A percentile compares a stretch with the other conserved stretches of the same genome.
Evolutionary conservation across 1,140 invertebrate species (phyloP).

Genomic region (Ips nitidus): DNA sequence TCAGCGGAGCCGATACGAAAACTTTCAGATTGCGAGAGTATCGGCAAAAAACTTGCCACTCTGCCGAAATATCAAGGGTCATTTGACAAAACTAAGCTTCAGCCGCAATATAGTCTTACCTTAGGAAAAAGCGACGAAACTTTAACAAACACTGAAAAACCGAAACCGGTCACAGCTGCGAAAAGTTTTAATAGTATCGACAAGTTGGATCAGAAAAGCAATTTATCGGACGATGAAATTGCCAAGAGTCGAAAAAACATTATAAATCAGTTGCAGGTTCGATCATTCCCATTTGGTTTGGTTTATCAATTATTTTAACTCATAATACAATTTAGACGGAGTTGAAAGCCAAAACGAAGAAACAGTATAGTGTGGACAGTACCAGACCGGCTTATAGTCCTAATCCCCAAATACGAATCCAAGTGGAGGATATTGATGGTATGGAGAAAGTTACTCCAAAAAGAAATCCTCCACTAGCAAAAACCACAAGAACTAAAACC

Average conservation of each 20-base stretch:
- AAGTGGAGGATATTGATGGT: constrained; percentile 49
- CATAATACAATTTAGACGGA: constrained; percentile 11
- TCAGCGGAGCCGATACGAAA: constrained; percentile 46
- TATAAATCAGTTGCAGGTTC: constrained; percentile 45
- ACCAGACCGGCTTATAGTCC: constrained; percentile 37
- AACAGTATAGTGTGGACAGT: constrained; percentile 34
- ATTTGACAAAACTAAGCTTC: constrained; percentile 45
- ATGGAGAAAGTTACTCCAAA: constrained; percentile 12
- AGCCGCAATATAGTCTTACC: constrained; percentile 49
- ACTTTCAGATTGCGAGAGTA: constrained; percentile 51
- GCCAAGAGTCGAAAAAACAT: constrained; percentile 46
- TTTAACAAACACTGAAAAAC: constrained; percentile 39
- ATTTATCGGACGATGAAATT: constrained; percentile 49
- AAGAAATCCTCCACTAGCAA: constrained; percentile 30
- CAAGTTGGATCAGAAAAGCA: constrained; percentile 41
- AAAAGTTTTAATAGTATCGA: constrained; percentile 40
- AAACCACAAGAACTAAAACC: constrained; percentile 34
- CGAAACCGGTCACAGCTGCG: constrained; percentile 27
- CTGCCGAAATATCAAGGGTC: constrained; percentile 52
- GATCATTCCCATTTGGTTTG: background rate
- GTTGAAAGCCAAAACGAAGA: constrained; percentile 30
- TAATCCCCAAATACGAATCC: constrained; percentile 50
- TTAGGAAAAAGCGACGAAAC: constrained; percentile 50
- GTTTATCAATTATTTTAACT: background rate
- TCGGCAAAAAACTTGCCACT: constrained; percentile 54